These are phyloP conservation scores for Nezara viridula DNA, from an alignment of 2,888 invertebrate species.

Conservation along the genomic window DNA sequence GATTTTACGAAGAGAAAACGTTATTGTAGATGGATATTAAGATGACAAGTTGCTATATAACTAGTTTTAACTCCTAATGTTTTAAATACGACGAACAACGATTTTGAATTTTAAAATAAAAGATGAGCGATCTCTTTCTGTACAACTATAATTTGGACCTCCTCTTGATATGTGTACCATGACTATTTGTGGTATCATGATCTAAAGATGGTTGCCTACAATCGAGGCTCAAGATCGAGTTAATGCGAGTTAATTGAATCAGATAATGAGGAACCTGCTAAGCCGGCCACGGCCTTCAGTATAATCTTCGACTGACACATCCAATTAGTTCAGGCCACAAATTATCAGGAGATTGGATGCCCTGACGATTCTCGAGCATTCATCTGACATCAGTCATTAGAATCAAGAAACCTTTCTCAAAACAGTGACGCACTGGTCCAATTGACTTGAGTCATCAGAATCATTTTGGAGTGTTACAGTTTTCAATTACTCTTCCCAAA, in stretches of 20 bases:
- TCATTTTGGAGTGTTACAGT: neutral
- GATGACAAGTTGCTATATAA: no score
- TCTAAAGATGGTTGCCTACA: neutral
- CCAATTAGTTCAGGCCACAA: constrained; percentile 20
- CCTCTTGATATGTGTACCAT: no score
- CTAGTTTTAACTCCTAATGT: no score
- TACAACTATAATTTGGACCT: no score
- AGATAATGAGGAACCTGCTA: constrained; percentile 25
- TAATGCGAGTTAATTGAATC: neutral
- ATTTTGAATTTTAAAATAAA: neutral
- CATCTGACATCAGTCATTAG: neutral
- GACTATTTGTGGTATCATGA: neutral
- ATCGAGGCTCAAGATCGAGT: neutral
- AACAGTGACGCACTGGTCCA: neutral
- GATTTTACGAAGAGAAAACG: neutral
- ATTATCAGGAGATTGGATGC: neutral
- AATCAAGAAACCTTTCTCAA: constrained; percentile 3
- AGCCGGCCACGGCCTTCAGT: constrained; percentile 8
- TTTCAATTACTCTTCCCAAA: neutral
- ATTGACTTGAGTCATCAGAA: neutral
- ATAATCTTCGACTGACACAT: constrained; percentile 4
- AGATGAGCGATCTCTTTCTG: no score
- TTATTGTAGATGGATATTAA: no score
- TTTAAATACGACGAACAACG: neutral
- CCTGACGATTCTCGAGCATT: neutral